Base-by-base conservation (phyloP, 2,888 invertebrate genomes). In the Sceliomorpha sp. region DNA sequence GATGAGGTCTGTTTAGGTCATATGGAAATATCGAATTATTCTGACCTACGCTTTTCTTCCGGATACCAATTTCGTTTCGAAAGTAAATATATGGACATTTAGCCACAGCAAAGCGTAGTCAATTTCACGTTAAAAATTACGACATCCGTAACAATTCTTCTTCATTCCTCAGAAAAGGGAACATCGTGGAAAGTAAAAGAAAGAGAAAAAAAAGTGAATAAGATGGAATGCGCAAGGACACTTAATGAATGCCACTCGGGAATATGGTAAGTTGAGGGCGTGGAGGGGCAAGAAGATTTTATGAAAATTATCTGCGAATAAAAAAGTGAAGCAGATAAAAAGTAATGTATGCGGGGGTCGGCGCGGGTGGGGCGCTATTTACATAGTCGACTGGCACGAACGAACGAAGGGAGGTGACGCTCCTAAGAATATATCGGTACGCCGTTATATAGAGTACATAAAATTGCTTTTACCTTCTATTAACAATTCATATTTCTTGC, bases 381-480 rank as follows among this genome's bases (percentile, higher is more conserved):
- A 77, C 84, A 82, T 84, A 83, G 78, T 58, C 58, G 62, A 34
- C 56, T 56, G 70, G 24, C 73, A 72, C 62, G 74, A 47, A 56
- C 63, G 59, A 68, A 50, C 70, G 60, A 44, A 58, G 51, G 70
- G 50, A 59, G 53, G 60, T 55, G 69, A 67, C 59, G 69, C 71
- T 72, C 66, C 75, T 75, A 73, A 79, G 78, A 78, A 83, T 83
- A 81, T 78, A 83, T 85, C 80, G 82, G 76, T 74, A 73, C 63
- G 73, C 67, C 78, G 78, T 83, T 86, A 85, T 81, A 81, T 84
- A 81, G 82, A 83, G 80, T 83, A 86, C 86, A 86, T 83, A 84
- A 86, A 86, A 85, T 86, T 85, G 81, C 86, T 86, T 86, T 86
- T 86, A 86, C 82, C 86, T 79, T 82, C 81, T 85, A 86, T 85